A percentile compares a stretch with the other conserved stretches of the same genome.
These are phyloP conservation scores for Mimachlamys varia DNA, from an alignment of 2,888 invertebrate species.

Conservation along the genomic window DNA sequence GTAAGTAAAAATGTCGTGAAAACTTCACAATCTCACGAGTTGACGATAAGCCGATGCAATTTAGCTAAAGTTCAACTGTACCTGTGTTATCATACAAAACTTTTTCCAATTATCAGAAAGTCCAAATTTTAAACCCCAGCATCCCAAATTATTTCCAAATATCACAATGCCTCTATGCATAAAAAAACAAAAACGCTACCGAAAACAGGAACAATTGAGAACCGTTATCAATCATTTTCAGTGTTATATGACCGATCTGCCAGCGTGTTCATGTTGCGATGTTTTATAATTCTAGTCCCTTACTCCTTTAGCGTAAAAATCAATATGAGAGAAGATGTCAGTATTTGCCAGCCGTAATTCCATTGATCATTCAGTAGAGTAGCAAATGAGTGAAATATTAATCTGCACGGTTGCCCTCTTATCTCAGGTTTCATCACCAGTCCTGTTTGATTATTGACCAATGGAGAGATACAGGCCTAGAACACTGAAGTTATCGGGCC, in stretches of 20 bases:
- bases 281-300: background rate
- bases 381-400: slow-evolving; percentile 16
- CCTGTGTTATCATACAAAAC: no score
- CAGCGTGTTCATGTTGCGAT: background rate
- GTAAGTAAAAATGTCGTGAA: no score
- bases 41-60: no score
- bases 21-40: no score
- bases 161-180: no score
- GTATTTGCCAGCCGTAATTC: background rate
- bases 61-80: no score
- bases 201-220: no score
- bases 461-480: background rate
- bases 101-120: no score
- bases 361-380: background rate
- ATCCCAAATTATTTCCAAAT: no score
- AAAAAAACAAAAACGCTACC: no score
- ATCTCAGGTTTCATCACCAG: background rate
- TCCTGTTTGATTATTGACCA: background rate
- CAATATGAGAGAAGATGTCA: background rate
- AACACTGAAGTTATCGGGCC: background rate
- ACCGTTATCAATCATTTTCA: no score
- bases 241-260: background rate
- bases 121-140: no score
- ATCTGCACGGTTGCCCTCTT: background rate
- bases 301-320: background rate